phyloP scores from a whole-genome alignment of 2,888 invertebrate species.

The Himalopsyche japonica region DNA sequence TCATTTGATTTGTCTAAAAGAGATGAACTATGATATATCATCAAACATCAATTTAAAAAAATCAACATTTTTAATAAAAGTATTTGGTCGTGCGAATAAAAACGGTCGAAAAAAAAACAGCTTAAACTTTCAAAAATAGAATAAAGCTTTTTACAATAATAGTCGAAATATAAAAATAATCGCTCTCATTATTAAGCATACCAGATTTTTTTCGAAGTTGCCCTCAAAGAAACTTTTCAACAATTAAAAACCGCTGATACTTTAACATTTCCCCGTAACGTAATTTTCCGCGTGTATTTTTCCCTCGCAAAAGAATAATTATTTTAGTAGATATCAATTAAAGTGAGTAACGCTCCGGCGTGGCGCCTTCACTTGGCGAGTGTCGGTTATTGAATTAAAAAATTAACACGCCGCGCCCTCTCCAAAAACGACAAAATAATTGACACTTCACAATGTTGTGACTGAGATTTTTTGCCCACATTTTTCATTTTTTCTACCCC shows the following conservation, averaged over 20 bases:
- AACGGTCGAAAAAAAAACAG: no score
- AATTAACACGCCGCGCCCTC: conserved; percentile 36
- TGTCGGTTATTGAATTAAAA: conserved; percentile 37
- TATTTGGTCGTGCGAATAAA: no score
- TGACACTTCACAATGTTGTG: conserved; percentile 35
- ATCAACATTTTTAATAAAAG: no score
- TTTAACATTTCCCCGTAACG: background rate
- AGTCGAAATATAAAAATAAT: no score
- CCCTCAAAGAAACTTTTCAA: background rate
- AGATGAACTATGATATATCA: no score
- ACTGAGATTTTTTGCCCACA: conserved; percentile 8
- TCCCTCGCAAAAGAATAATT: conserved; percentile 22
- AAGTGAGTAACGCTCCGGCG: background rate
- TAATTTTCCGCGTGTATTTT: background rate
- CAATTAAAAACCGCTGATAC: background rate
- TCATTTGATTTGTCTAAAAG: no score
- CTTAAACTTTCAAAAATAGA: no score
- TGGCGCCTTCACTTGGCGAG: background rate
- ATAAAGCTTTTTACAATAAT: no score
- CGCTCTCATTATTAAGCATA: no score
- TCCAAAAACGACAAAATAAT: conserved; percentile 35
- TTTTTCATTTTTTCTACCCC: background rate
- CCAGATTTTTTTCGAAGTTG: no score
- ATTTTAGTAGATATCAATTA: conserved; percentile 37
- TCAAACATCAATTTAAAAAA: no score